Conservation (phyloP, 1,140 invertebrate species). For the Zaprionus davidi region DNA sequence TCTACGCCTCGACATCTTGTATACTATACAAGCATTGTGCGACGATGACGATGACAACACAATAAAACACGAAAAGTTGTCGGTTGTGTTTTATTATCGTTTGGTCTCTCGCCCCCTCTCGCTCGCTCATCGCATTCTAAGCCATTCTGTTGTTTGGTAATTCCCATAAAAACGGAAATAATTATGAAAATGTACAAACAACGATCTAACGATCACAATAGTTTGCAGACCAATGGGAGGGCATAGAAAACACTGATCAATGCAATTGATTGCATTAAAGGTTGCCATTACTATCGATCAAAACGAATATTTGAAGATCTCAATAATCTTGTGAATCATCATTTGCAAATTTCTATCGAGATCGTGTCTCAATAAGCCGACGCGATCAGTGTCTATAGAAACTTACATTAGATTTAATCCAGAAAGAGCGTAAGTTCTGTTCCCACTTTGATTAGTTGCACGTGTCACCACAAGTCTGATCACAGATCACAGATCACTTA, state of each 20-base stretch:
- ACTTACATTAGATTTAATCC: not conserved
- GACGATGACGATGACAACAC: slow-evolving; percentile 15
- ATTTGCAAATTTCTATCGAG: not conserved
- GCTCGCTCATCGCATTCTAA: slow-evolving; percentile 3
- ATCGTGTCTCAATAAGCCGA: not conserved
- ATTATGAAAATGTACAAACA: slow-evolving; percentile 63
- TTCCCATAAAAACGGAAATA: slow-evolving; percentile 73
- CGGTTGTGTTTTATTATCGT: not conserved
- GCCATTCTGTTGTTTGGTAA: slow-evolving; percentile 28
- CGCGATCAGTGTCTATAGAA: not conserved
- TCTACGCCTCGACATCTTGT: slow-evolving; percentile 8
- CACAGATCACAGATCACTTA: not conserved
- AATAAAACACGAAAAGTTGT: slow-evolving; percentile 7
- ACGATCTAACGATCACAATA: slow-evolving; percentile 21
- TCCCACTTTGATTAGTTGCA: not conserved
- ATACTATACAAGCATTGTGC: not conserved
- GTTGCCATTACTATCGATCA: not conserved
- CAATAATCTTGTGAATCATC: not conserved
- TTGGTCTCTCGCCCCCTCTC: slow-evolving; percentile 1
- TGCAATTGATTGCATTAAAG: slow-evolving; percentile 8
- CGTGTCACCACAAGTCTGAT: not conserved
- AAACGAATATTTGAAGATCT: not conserved
- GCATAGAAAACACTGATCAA: not conserved
- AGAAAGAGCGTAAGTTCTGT: not conserved
- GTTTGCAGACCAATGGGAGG: slow-evolving; percentile 6